These are phyloP conservation scores for Drosophila parvula DNA, from an alignment of 1,140 invertebrate species.

Conservation along the genomic window DNA sequence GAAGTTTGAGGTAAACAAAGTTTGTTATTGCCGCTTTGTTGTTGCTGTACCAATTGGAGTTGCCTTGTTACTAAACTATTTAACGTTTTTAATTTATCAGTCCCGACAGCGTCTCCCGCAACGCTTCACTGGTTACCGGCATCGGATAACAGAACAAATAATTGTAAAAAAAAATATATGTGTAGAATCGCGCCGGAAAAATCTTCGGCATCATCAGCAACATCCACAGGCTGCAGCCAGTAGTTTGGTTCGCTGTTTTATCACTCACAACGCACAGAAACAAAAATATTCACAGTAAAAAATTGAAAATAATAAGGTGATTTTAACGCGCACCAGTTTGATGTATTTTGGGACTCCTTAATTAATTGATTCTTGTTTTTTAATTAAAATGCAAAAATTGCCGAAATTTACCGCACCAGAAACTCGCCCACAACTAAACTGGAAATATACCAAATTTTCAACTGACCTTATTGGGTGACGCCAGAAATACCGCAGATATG, in stretches of 20 bases:
- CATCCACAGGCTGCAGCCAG: conserved; percentile 31
- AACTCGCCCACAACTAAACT: conserved; percentile 3
- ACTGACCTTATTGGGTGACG: neutral
- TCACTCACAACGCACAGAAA: conserved; percentile 31
- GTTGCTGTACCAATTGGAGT: conserved; percentile 35
- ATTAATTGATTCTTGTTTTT: conserved; percentile 9
- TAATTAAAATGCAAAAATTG: conserved; percentile 2
- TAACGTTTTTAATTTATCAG: neutral
- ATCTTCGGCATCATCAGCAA: conserved; percentile 6
- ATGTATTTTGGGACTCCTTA: neutral
- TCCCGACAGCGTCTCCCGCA: neutral
- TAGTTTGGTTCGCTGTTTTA: conserved; percentile 4
- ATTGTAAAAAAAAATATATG: neutral
- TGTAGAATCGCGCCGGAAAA: conserved; percentile 9
- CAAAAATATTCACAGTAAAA: conserved; percentile 12
- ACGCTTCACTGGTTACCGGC: conserved; percentile 13
- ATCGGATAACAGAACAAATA: neutral
- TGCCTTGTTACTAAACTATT: neutral
- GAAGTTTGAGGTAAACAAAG: conserved; percentile 46
- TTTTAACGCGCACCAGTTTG: neutral
- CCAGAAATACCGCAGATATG: neutral
- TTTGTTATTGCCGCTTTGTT: conserved; percentile 48
- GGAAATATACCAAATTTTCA: conserved; percentile 7
- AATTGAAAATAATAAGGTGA: neutral
- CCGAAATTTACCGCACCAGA: conserved; percentile 22